Evolutionary conservation across 2,797 vertebrate species (phyloP).

Genomic region (Gymnoscopelus braueri): DNA sequence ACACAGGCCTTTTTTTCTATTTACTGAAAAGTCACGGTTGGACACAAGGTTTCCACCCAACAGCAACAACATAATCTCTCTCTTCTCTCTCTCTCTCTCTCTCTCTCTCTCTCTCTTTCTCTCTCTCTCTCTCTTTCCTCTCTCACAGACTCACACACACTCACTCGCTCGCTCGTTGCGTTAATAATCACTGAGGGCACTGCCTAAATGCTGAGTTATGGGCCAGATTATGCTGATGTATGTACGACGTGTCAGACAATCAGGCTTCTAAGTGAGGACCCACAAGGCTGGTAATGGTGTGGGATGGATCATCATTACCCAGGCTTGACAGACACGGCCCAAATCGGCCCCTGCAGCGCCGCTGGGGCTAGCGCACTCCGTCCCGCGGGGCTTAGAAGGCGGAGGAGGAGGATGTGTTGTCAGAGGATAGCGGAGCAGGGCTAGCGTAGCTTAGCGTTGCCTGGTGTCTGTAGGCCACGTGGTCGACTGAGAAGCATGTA

Average conservation of each 20-base stretch:
- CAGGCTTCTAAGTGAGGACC: constrained; percentile 65
- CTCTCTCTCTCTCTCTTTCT: neutral
- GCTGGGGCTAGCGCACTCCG: too few relatives aligned
- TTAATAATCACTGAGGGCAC: constrained; percentile 31
- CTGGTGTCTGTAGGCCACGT: constrained; percentile 15
- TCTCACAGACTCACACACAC: too few relatives aligned
- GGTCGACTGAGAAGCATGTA: constrained; percentile 13
- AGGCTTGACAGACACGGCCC: constrained; percentile 57
- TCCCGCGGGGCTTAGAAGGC: constrained; percentile 34
- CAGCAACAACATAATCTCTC: too few relatives aligned
- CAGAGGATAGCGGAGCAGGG: neutral
- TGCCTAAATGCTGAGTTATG: constrained; percentile 61
- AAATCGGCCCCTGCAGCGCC: too few relatives aligned
- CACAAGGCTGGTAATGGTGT: constrained; percentile 59
- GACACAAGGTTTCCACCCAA: too few relatives aligned
- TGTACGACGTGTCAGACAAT: constrained; percentile 73
- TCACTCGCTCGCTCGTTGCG: neutral
- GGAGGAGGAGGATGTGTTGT: neutral
- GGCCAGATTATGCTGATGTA: constrained; percentile 65
- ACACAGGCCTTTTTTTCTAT: too few relatives aligned
- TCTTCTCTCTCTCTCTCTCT: neutral
- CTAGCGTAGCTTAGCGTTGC: constrained; percentile 16
- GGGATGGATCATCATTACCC: constrained; percentile 75
- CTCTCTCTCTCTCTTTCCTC: neutral
- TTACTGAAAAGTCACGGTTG: too few relatives aligned